Conservation (phyloP, 2,113 vertebrate species). For the Rhombomys opimus region DNA sequence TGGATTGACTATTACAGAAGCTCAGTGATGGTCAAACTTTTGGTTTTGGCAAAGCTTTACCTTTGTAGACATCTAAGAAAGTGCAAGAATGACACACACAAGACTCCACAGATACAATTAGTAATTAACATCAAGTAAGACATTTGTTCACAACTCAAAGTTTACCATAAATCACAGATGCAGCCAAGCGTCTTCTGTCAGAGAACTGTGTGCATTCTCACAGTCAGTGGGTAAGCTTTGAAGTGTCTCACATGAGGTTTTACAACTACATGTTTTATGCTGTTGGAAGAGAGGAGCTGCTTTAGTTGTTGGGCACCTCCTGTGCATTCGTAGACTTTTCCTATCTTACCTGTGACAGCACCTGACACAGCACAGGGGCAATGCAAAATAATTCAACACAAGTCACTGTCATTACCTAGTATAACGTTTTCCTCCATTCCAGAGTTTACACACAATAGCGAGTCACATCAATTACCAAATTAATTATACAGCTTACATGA, state of each 20-base stretch:
- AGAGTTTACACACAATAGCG: conserved; percentile 8
- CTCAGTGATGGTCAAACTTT: neutral
- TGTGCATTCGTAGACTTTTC: neutral
- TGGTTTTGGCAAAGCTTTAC: neutral
- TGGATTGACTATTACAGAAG: neutral
- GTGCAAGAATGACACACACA: neutral
- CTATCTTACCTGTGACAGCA: neutral
- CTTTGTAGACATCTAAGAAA: neutral
- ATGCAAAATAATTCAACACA: neutral
- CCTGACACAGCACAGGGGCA: neutral
- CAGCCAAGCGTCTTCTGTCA: neutral
- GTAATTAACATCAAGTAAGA: neutral
- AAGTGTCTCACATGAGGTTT: neutral
- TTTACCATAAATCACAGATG: neutral
- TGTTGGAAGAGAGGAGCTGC: neutral
- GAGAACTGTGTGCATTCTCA: neutral
- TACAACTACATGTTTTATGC: neutral
- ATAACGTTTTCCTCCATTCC: conserved; percentile 4
- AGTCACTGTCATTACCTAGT: neutral
- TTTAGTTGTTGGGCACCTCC: neutral
- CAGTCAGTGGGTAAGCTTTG: neutral
- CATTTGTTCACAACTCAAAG: neutral
- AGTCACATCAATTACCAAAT: conserved; percentile 18
- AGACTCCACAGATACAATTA: neutral
- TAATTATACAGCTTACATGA: conserved; percentile 1